A percentile compares a stretch with the other conserved stretches of the same genome.
Evolutionary conservation across 2,797 vertebrate species (phyloP).

Genomic region (Mormyrus hasselquistii): DNA sequence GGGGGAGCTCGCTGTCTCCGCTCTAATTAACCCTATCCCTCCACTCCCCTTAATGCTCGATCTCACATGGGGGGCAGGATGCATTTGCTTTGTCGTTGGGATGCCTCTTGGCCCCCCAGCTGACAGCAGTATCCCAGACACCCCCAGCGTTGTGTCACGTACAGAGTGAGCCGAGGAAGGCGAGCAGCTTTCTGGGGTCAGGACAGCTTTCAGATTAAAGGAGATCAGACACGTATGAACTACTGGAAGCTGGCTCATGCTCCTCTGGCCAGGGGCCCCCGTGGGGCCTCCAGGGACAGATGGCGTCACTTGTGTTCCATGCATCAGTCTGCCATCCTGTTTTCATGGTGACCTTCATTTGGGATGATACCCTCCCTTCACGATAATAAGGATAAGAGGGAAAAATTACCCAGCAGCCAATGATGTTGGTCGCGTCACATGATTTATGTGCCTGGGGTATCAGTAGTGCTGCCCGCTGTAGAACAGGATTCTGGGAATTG

Average conservation of each 20-base stretch:
- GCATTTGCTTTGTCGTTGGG: background rate
- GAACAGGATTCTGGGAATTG: background rate
- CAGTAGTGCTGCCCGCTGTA: background rate
- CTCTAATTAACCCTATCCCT: background rate
- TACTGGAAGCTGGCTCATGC: conserved; percentile 6
- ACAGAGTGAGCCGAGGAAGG: background rate
- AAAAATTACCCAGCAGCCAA: background rate
- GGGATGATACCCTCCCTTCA: background rate
- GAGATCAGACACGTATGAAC: background rate
- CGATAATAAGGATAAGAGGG: background rate
- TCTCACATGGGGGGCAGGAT: background rate
- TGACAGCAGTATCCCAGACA: background rate
- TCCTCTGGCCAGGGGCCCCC: background rate
- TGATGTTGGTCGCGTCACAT: background rate
- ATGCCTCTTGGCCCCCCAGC: background rate
- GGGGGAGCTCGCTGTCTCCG: background rate
- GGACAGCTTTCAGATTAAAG: background rate
- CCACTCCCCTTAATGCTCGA: background rate
- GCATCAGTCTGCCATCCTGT: background rate
- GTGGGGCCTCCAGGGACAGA: background rate
- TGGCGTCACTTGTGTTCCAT: background rate
- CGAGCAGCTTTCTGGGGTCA: background rate
- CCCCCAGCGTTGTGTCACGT: too few species aligned
- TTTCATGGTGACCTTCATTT: background rate
- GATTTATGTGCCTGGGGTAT: background rate